These are phyloP conservation scores for Bimastos eiseni DNA, from an alignment of 2,888 invertebrate genomes.

Conservation along the genomic window DNA sequence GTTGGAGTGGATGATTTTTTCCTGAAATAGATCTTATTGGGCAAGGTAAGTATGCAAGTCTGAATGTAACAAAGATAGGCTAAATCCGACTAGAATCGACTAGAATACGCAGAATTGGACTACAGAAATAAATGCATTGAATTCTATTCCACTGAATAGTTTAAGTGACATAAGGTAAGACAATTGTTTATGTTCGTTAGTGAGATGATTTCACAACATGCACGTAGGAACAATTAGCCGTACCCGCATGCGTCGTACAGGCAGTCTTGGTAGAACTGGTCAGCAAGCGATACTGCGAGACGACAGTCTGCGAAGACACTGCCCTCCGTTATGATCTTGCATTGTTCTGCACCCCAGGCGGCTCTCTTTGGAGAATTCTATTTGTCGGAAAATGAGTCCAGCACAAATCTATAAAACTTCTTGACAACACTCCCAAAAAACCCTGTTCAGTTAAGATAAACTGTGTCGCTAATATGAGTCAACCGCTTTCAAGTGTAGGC, in stretches of 20 bases:
- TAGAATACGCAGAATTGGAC: not conserved
- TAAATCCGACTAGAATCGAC: not conserved
- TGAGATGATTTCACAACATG: not conserved
- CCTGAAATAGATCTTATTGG: too few relatives aligned
- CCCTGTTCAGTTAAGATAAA: not conserved
- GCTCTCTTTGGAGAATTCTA: conserved; percentile 28
- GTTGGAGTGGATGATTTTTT: not conserved
- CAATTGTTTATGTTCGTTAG: not conserved
- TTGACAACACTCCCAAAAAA: too few relatives aligned
- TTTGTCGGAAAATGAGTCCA: not conserved
- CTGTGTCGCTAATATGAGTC: not conserved
- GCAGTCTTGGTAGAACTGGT: conserved; percentile 38
- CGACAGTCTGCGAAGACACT: conserved; percentile 47
- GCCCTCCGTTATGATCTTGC: conserved; percentile 55
- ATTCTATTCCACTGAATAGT: not conserved
- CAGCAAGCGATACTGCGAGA: conserved; percentile 35
- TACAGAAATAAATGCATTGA: too few relatives aligned
- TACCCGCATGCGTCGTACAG: conserved; percentile 42
- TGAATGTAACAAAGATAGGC: too few relatives aligned
- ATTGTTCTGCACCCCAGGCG: conserved; percentile 28
- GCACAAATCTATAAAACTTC: too few relatives aligned
- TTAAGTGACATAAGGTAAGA: not conserved
- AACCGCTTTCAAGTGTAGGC: not conserved
- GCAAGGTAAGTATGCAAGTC: too few relatives aligned
- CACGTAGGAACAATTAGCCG: not conserved